Base-by-base conservation (phyloP, 1,140 invertebrate species). In the Nylanderia fulva region DNA sequence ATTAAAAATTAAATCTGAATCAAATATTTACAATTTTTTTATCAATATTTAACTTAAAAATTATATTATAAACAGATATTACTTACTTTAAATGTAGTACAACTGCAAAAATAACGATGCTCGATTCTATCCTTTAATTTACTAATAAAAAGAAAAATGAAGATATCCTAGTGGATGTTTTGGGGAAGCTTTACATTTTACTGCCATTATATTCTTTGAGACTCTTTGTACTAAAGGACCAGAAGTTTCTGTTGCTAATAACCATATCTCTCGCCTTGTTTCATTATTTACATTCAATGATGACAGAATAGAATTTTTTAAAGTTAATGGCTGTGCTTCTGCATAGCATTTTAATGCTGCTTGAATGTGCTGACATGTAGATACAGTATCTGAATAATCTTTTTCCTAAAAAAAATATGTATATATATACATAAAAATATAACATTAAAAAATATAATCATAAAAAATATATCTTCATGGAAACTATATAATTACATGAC, bases 191-290 rank as follows among this genome's bases (percentile, higher is more conserved):
- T 97, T 96, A 92, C 97, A 97, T 92, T 97, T 97, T 0, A 98
- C 97, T 56, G 96, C 97, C 96, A 98, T 97, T 48, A 97, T 96
- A 87, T 96, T 96, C 93, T 97, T 97, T 1, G 97, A 97, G 29
- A 98, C 96, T 90, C 97, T 95, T 92, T 98, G 97, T 11, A 98
- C 97, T 15, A 98, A 92, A 1, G 97, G 96, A 27, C 96, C 96
- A 27, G 96, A 95, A 13, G 96, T 96, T 92, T 97, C 96, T 13
- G 95, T 96, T 1, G 96, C 96, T 71, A 97, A 89, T 27, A 96
- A 90, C 95, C 96, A 96, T 21, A 98, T 96, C 85, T 96, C 96
- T 92, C 97, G 95, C 91, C 97, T 97, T 15, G 96, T 95, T 85
- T 97, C 96, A 91, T 96, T 95, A 83, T 95, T 95, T 77, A 97